A percentile compares a stretch with the other conserved stretches of the same genome.
These are phyloP conservation scores for Sminthurinus aureus DNA, from an alignment of 2,888 invertebrate genomes.

Conservation along the genomic window DNA sequence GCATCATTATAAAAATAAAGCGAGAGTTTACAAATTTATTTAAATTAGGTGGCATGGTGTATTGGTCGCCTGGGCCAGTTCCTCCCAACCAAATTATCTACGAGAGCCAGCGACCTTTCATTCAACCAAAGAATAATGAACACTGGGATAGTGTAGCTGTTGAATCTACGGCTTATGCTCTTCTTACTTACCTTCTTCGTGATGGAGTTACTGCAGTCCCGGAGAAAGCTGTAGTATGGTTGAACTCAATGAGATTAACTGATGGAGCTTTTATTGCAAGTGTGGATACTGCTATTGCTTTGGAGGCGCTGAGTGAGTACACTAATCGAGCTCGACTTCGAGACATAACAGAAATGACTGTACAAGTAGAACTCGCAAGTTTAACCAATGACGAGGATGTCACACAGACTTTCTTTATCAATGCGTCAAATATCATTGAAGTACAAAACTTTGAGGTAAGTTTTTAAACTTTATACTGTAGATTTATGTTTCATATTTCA, in stretches of 20 bases:
- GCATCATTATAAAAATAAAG: not conserved
- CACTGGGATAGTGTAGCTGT: slow-evolving; percentile 66
- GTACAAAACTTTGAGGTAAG: slow-evolving; percentile 60
- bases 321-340: slow-evolving; percentile 64
- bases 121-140: slow-evolving; percentile 64
- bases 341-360: slow-evolving; percentile 64
- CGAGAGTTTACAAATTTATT: not conserved
- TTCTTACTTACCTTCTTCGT: slow-evolving; percentile 64
- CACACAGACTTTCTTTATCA: slow-evolving; percentile 59
- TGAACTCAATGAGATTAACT: slow-evolving; percentile 64
- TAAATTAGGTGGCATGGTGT: slow-evolving; percentile 63
- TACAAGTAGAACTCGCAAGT: slow-evolving; percentile 62
- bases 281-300: slow-evolving; percentile 66
- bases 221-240: slow-evolving; percentile 64
- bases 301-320: slow-evolving; percentile 66
- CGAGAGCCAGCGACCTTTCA: slow-evolving; percentile 64
- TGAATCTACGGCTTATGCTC: slow-evolving; percentile 67
- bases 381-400: slow-evolving; percentile 54
- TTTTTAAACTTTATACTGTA: too few species aligned
- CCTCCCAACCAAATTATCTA: slow-evolving; percentile 60
- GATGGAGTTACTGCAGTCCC: slow-evolving; percentile 63
- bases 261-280: slow-evolving; percentile 64
- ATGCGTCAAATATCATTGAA: slow-evolving; percentile 59
- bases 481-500: too few species aligned
- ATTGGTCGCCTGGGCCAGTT: slow-evolving; percentile 63